A percentile compares a stretch with the other conserved stretches of the same genome.
Conservation (phyloP, 1,140 invertebrate species). For the Pseudomyrmex sp. region DNA sequence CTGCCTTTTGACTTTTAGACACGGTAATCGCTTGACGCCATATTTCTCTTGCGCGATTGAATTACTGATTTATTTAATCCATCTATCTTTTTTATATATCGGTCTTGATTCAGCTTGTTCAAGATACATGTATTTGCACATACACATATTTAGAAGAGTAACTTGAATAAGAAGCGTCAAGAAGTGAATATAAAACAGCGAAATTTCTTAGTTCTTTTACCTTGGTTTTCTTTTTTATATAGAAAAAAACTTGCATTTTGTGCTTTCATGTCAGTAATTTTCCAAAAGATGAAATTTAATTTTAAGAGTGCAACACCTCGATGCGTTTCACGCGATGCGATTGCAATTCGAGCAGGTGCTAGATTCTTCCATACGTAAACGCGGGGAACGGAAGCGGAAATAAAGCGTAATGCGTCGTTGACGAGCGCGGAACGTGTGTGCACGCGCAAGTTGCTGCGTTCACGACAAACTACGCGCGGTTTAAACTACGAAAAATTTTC, state of each 20-base stretch:
- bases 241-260: not conserved
- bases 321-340: not conserved
- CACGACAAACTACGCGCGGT: not conserved
- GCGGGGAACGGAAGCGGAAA: slow-evolving; percentile 65
- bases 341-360: slow-evolving; percentile 61
- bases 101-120: too few species aligned
- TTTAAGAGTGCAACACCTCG: not conserved
- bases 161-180: not conserved
- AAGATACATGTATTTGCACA: not conserved
- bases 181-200: not conserved
- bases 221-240: not conserved
- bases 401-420: slow-evolving; percentile 61
- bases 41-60: not conserved
- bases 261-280: too few species aligned
- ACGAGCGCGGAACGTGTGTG: not conserved
- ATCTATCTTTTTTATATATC: too few species aligned
- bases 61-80: not conserved
- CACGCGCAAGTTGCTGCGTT: not conserved
- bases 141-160: not conserved
- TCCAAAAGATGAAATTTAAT: not conserved
- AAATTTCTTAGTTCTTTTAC: not conserved
- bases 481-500: not conserved
- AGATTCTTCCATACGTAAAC: slow-evolving; percentile 11
- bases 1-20: not conserved
- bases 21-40: not conserved